Base-by-base conservation (phyloP, 1,140 invertebrate species). In the Trichonephila clavata region DNA sequence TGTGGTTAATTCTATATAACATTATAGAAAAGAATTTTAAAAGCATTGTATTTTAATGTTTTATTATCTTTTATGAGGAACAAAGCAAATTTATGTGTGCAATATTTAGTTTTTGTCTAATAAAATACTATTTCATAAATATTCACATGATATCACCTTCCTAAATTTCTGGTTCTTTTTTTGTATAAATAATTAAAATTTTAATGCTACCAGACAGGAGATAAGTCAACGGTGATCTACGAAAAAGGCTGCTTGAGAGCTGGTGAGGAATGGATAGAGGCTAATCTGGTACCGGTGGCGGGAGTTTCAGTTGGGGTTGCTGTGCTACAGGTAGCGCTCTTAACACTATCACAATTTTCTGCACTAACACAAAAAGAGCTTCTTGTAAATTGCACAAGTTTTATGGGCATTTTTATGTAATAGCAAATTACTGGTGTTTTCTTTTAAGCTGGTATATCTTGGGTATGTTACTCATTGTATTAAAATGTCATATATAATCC, bases 251-350 rank as follows among this genome's bases (percentile, higher is more conserved):
- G 99, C 96, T 97, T 99, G 94, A 97, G 98, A 94, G 98, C 98
- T 93, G 98, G 98, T 89, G 98, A 99, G 96, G 98, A 98, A 95
- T 99, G 98, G 98, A 97, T 99, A 94, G 98, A 99, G 96, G 97
- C 97, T 95, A 98, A 99, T 96, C 97, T 99, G 93, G 97, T 98
- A 88, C 97, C 97, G 94, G 98, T 99, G 43, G 98, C 98, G 63
- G 97, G 97, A 87, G 97, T 97, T 68, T 97, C 97, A 93, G 97
- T 99, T 91, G 97, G 97, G 93, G 97, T 98, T 94, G 97, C 98
- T 95, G 97, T 98, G 57, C 95, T 98, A 90, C 98, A 99, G 98
- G 98, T 99, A 96, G 94, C 88, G 87, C 81, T 63, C n/a, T 92
- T 88, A 63, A 61, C 87, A 84, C 68, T 18, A n/a, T 59, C 24